Evolutionary conservation across 2,888 invertebrate species (phyloP), one percentile per base, ranked within the genome.

Genomic region (Hirtodrosophila confusa): DNA sequence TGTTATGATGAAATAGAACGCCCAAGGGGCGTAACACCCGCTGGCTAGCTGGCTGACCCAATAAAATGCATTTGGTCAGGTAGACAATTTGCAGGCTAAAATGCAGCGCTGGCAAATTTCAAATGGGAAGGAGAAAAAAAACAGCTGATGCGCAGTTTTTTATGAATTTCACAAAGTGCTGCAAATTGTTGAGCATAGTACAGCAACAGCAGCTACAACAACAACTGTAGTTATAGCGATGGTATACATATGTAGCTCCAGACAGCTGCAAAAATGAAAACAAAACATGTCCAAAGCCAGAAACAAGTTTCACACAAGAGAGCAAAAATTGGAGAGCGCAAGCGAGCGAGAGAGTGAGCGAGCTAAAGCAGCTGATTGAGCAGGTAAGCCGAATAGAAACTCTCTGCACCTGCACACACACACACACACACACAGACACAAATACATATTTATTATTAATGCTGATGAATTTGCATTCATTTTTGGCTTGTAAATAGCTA

Each of bases 241-340:
- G 41, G 57, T 58, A 57, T 73, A 31, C 55, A 54, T 57, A n/a
- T n/a, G n/a, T n/a, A 56, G 47, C 56, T 50, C 35, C 48, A 65
- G 86, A 67, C 86, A 86, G 86, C 80, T 83, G 80, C 86, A 86
- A 79, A 76, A 74, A 79, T 39, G 77, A 80, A 86, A 80, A 86
- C 86, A 86, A 86, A 80, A 80, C 80, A 80, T 65, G 66, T 55
- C 49, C 69, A 76, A 69, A 82, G 68, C 56, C 62, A 79, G 67
- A 85, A 80, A 83, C 87, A 35, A 61, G 82, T 87, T 83, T 75
- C 48, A 41, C 45, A 40, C 47, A 35, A 39, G 35, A 57, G 57
- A 40, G 44, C 31, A 33, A 55, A 62, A 56, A 49, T 39, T 35
- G 49, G 40, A 63, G 41, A 56, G 37, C 17, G 49, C 39, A 36